Percentiles rank a stretch among this genome's conserved stretches.
Evolutionary conservation across 1,140 invertebrate genomes (phyloP).

Genomic region (Neotoxoptera formosana): DNA sequence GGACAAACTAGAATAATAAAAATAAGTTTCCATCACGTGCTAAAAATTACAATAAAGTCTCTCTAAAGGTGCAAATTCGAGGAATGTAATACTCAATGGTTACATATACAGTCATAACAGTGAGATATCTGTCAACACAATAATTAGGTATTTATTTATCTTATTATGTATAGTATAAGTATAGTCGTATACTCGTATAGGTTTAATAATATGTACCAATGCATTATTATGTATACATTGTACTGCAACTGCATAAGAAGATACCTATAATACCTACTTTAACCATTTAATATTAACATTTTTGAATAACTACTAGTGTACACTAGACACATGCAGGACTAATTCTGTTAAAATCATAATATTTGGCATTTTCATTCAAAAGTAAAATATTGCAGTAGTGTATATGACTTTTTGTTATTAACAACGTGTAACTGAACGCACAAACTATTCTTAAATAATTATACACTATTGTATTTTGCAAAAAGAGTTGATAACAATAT

Average conservation of each 20-base stretch:
- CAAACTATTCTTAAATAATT: background rate
- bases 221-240: background rate
- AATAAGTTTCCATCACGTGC: background rate
- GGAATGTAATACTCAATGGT: background rate
- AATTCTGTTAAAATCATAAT: background rate
- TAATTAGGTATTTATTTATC: slow-evolving; percentile 26
- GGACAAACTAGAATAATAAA: background rate
- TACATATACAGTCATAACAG: background rate
- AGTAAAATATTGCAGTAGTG: background rate
- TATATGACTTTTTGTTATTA: background rate
- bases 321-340: background rate
- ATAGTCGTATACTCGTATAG: background rate
- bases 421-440: background rate
- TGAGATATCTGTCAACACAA: background rate
- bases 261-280: background rate
- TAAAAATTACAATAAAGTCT: background rate
- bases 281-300: background rate
- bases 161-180: background rate
- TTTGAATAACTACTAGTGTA: background rate
- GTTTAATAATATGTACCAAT: background rate
- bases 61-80: background rate
- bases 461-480: background rate
- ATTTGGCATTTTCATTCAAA: background rate
- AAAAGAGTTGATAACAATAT: background rate
- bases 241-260: background rate